These are phyloP conservation scores for Eupithecia tripunctaria DNA, from an alignment of 2,888 invertebrate genomes.

Conservation along the genomic window DNA sequence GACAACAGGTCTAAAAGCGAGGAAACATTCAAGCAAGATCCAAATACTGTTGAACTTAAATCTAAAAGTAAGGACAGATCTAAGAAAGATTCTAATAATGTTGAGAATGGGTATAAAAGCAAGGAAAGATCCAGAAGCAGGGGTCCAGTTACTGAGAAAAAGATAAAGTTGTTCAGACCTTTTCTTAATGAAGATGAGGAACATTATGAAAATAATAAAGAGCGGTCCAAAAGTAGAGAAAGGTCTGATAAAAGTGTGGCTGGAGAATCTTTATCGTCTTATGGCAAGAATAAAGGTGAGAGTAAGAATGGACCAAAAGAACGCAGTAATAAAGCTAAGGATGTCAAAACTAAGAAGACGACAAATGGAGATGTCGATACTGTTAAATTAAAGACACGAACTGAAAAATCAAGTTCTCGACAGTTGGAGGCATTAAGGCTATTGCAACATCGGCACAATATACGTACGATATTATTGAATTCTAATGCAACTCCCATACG, in stretches of 20 bases:
- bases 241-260: background rate
- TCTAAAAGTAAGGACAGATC: background rate
- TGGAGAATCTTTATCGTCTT: background rate
- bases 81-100: background rate
- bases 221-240: background rate
- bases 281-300: background rate
- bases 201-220: background rate
- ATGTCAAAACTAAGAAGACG: background rate
- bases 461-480: constrained; percentile 55
- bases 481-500: constrained; percentile 68
- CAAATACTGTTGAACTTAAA: background rate
- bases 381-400: background rate
- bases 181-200: background rate
- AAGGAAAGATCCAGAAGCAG: background rate
- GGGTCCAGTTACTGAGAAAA: background rate
- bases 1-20: background rate
- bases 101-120: background rate
- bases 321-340: background rate
- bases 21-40: constrained; percentile 1
- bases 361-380: background rate
- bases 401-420: too few relatives aligned
- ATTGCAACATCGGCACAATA: constrained; percentile 60
- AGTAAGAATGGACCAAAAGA: background rate
- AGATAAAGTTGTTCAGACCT: background rate
- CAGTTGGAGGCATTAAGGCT: too few relatives aligned